A percentile compares a stretch with the other conserved stretches of the same genome.
These are phyloP conservation scores for Scarus forsteni DNA, from an alignment of 2,797 vertebrate genomes.

Conservation along the genomic window DNA sequence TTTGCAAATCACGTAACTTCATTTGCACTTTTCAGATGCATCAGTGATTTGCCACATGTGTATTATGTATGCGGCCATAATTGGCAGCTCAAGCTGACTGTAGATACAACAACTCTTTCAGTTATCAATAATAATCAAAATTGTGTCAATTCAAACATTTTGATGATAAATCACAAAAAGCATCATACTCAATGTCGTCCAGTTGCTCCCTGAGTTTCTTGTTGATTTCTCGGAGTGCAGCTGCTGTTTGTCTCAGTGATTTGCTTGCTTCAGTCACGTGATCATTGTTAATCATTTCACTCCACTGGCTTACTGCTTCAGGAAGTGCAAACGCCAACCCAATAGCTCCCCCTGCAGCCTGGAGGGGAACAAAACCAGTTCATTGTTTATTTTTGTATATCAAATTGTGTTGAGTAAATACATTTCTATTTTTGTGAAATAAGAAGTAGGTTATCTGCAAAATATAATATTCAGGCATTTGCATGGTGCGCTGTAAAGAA, in stretches of 20 bases:
- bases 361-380: not conserved
- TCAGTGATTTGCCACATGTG: too few relatives aligned
- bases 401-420: too few relatives aligned
- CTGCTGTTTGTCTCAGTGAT: conserved; percentile 11
- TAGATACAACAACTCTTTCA: too few relatives aligned
- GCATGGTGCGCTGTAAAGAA: too few relatives aligned
- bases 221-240: fast-evolving
- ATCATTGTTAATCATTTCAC: not conserved
- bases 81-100: too few relatives aligned
- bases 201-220: not conserved
- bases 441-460: too few relatives aligned
- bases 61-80: too few relatives aligned
- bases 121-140: too few relatives aligned
- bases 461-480: too few relatives aligned
- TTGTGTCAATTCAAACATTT: not conserved
- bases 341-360: conserved; percentile 19
- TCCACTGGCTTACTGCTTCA: conserved; percentile 3
- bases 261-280: conserved; percentile 30
- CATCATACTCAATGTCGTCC: not conserved
- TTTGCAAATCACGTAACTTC: too few relatives aligned
- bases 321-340: not conserved
- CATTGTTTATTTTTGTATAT: not conserved
- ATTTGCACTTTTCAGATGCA: too few relatives aligned
- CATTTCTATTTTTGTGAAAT: too few relatives aligned
- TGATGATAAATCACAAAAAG: not conserved